Percentiles rank a stretch among this genome's conserved stretches.
These are phyloP conservation scores for Callorhinus ursinus DNA, from an alignment of 2,113 vertebrate species.

Conservation along the genomic window DNA sequence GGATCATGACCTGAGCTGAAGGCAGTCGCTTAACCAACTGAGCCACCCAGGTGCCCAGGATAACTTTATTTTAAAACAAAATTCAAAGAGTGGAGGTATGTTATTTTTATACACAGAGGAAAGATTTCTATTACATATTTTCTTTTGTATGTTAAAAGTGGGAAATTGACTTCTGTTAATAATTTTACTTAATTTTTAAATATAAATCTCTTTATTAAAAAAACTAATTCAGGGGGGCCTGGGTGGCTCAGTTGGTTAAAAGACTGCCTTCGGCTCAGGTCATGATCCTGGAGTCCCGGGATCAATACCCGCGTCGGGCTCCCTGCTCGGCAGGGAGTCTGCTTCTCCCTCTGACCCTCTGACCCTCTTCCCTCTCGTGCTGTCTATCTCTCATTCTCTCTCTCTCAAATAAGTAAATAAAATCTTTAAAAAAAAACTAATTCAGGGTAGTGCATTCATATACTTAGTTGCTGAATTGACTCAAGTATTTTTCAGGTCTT, in stretches of 20 bases:
- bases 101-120: background rate
- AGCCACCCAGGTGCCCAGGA: background rate
- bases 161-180: background rate
- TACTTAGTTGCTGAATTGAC: background rate
- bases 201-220: background rate
- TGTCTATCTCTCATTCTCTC: no score
- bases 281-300: no score
- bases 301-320: no score
- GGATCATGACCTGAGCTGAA: no score
- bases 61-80: constrained; percentile 33
- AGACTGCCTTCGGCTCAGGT: no score
- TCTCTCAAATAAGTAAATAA: no score
- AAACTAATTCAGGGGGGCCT: background rate
- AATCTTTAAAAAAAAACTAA: background rate
- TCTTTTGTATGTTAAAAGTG: background rate
- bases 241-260: no score
- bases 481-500: background rate
- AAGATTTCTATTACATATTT: background rate
- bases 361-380: no score
- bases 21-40: no score
- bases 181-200: background rate
- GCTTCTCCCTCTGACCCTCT: no score
- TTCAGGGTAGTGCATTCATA: background rate
- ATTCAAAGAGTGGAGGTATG: background rate
- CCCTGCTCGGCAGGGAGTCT: no score